Percentiles rank a stretch among this genome's conserved stretches.
These are phyloP conservation scores for Noctua janthina DNA, from an alignment of 2,888 invertebrate genomes.

Conservation along the genomic window DNA sequence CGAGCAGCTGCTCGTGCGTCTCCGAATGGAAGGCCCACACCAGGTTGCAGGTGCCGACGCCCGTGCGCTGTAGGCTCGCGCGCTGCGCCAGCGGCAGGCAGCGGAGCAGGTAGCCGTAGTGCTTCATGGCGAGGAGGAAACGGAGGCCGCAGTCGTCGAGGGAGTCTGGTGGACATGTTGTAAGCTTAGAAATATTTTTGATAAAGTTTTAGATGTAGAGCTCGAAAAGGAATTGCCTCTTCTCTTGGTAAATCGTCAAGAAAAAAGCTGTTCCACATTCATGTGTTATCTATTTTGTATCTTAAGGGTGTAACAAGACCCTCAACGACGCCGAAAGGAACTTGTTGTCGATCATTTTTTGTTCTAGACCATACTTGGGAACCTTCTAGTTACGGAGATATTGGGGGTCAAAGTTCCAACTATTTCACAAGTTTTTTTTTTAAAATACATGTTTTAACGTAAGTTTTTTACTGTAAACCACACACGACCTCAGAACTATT, in stretches of 20 bases:
- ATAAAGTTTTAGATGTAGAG: not conserved
- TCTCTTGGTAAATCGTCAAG: not conserved
- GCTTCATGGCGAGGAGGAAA: slow-evolving; percentile 99
- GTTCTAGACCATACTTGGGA: no score
- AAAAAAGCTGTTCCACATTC: no score
- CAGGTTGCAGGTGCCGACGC: slow-evolving; percentile 96
- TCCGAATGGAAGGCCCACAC: slow-evolving; percentile 99
- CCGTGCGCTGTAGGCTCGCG: slow-evolving; percentile 95
- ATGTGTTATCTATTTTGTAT: not conserved
- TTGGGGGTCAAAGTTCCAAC: no score
- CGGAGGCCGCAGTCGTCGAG: slow-evolving; percentile 99
- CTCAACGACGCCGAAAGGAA: no score
- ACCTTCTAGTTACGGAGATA: no score
- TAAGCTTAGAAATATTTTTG: not conserved
- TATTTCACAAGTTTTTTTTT: no score
- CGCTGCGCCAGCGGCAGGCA: slow-evolving; percentile 98
- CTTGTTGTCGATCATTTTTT: no score
- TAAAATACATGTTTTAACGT: no score
- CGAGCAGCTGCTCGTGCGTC: slow-evolving; percentile 98
- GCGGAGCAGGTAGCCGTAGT: slow-evolving; percentile 98
- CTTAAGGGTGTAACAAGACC: no score
- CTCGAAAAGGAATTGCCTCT: not conserved
- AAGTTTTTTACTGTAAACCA: no score
- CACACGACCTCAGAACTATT: no score
- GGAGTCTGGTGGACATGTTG: slow-evolving; percentile 90